A percentile compares a stretch with the other conserved stretches of the same genome.
These are phyloP conservation scores for Listrodromus nycthemerus DNA, from an alignment of 2,888 invertebrate genomes.

Conservation along the genomic window DNA sequence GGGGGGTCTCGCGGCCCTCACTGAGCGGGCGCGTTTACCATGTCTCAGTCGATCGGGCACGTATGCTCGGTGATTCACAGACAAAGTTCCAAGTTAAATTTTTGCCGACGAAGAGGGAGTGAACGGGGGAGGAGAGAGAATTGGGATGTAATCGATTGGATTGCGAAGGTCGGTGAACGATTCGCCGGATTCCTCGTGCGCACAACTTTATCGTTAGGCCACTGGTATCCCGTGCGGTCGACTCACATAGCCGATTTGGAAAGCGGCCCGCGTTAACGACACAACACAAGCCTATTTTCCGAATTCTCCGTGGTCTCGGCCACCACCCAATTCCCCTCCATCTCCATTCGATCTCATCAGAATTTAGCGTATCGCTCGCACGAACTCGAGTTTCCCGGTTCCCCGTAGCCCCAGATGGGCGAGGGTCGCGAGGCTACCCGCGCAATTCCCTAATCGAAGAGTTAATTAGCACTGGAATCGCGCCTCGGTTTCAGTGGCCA, in stretches of 20 bases:
- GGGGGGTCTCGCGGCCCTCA: neutral
- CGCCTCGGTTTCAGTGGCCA: conserved; percentile 16
- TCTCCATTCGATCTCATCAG: conserved; percentile 27
- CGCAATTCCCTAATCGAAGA: conserved; percentile 70
- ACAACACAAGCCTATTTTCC: conserved; percentile 58
- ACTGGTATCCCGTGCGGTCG: neutral
- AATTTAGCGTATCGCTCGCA: conserved; percentile 48
- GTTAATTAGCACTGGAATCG: conserved; percentile 73
- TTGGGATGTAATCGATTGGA: conserved; percentile 37
- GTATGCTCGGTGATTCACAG: conserved; percentile 38
- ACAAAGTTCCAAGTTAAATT: conserved; percentile 52
- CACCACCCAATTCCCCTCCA: neutral
- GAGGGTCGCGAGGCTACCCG: conserved; percentile 58
- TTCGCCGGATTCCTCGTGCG: neutral
- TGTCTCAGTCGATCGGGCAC: conserved; percentile 46
- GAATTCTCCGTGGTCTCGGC: conserved; percentile 59
- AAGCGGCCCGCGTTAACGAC: conserved; percentile 48
- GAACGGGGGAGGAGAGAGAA: neutral
- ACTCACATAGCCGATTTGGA: conserved; percentile 54
- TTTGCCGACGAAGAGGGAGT: conserved; percentile 23
- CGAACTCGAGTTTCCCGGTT: conserved; percentile 20
- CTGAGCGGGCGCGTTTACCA: conserved; percentile 45
- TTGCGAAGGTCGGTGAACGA: conserved; percentile 30
- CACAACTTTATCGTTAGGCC: neutral
- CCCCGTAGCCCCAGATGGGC: conserved; percentile 38